phyloP scores from a whole-genome alignment of 1,140 invertebrate species.

The Eueides isabella region DNA sequence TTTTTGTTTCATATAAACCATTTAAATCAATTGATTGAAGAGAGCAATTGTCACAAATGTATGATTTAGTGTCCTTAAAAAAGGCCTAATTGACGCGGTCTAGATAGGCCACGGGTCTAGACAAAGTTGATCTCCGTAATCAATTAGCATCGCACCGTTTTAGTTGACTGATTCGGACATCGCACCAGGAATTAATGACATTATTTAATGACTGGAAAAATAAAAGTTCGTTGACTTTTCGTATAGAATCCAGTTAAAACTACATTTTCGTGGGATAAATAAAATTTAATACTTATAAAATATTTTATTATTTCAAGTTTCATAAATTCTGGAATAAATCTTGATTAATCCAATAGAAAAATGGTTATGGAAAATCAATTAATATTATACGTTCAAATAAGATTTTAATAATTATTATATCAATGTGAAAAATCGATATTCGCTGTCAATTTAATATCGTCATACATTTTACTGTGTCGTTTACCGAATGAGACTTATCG shows the following conservation, averaged over 20 bases:
- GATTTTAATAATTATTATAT: background rate
- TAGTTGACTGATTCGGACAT: slow-evolving; percentile 59
- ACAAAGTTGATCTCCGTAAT: slow-evolving; percentile 53
- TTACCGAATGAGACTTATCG: slow-evolving; percentile 2
- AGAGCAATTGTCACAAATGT: slow-evolving; percentile 24
- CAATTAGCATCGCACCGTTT: slow-evolving; percentile 59
- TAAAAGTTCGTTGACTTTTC: slow-evolving; percentile 25
- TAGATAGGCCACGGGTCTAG: slow-evolving; percentile 64
- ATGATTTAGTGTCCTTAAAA: slow-evolving; percentile 33
- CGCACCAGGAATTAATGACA: slow-evolving; percentile 46
- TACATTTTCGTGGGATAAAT: slow-evolving; percentile 4
- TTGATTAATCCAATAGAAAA: background rate
- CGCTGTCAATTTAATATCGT: background rate
- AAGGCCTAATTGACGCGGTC: slow-evolving; percentile 36
- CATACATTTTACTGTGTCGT: background rate
- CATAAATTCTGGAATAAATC: background rate
- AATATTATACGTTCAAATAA: background rate
- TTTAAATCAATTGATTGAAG: background rate
- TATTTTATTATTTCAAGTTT: too few relatives aligned
- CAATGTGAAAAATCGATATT: slow-evolving; percentile 4
- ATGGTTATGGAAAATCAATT: background rate
- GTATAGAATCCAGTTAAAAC: background rate
- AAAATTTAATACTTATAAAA: background rate
- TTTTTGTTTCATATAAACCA: background rate
- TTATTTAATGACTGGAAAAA: slow-evolving; percentile 26